Percentiles rank a stretch among this genome's conserved stretches.
Evolutionary conservation across 2,797 vertebrate species (phyloP).

Genomic region (Acridotheres tristis): DNA sequence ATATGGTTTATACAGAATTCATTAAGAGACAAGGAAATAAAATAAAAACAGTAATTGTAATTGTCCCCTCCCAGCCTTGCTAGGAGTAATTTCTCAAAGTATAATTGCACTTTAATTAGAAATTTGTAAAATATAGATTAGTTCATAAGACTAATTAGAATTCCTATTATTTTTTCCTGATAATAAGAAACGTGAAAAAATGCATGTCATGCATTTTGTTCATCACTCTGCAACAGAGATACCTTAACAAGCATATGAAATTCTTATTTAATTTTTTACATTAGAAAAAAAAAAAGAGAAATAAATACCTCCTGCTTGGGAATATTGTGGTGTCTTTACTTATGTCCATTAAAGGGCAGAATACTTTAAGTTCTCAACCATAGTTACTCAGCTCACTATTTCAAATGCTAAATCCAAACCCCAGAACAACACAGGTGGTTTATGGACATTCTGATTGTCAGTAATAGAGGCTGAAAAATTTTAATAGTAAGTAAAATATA

Average conservation of each 20-base stretch:
- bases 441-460: not conserved
- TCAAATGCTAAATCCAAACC: not conserved
- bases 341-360: not conserved
- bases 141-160: not conserved
- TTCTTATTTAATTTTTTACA: not conserved
- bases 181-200: not conserved
- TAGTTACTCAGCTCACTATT: not conserved
- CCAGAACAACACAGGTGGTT: not conserved
- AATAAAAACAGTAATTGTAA: not conserved
- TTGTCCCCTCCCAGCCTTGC: not conserved
- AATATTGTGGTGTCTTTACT: not conserved
- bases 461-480: not conserved
- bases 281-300: not conserved
- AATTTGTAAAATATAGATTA: not conserved
- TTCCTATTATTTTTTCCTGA: not conserved
- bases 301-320: not conserved
- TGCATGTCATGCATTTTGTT: not conserved
- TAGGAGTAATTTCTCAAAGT: not conserved
- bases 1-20: not conserved
- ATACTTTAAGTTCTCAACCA: not conserved
- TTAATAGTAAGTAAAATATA: not conserved
- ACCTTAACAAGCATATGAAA: not conserved
- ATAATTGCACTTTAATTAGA: constrained; percentile 1
- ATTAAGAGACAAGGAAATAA: not conserved
- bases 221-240: not conserved